A percentile compares a stretch with the other conserved stretches of the same genome.
Conservation (phyloP, 2,888 invertebrate genomes). For the Oligia fasciuncula region DNA sequence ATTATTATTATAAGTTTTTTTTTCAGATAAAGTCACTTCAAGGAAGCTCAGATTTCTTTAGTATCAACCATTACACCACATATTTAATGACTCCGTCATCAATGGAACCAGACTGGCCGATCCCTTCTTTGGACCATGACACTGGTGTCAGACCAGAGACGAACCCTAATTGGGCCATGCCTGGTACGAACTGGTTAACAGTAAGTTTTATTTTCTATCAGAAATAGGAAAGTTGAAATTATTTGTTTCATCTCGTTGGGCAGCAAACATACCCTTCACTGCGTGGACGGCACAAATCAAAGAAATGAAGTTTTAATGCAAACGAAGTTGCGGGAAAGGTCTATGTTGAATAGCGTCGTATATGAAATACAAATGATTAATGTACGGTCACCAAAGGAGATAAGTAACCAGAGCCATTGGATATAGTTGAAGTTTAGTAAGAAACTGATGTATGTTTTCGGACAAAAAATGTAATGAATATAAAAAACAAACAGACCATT, state of each 20-base stretch:
- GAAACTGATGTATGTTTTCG: no score
- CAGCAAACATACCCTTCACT: not conserved
- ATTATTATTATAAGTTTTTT: no score
- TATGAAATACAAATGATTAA: not conserved
- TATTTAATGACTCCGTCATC: constrained; percentile 79
- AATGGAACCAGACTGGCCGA: constrained; percentile 73
- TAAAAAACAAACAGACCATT: no score
- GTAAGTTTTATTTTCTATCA: constrained; percentile 68
- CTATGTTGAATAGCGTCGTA: not conserved
- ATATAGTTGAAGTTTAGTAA: no score
- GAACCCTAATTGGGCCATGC: constrained; percentile 80
- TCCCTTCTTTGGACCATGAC: constrained; percentile 83
- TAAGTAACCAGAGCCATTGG: no score
- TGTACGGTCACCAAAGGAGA: no score
- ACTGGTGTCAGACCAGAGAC: constrained; percentile 77
- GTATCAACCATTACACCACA: constrained; percentile 90
- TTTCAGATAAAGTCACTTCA: constrained; percentile 78
- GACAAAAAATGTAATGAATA: no score
- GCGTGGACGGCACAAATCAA: not conserved
- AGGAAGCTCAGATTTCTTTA: constrained; percentile 90
- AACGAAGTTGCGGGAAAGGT: not conserved
- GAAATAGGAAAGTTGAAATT: not conserved
- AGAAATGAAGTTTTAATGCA: not conserved
- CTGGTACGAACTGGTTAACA: constrained; percentile 82
- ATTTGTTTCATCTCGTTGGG: not conserved